Conservation (phyloP, 2,797 vertebrate species). For the Microctenopoma steveboyesi region DNA sequence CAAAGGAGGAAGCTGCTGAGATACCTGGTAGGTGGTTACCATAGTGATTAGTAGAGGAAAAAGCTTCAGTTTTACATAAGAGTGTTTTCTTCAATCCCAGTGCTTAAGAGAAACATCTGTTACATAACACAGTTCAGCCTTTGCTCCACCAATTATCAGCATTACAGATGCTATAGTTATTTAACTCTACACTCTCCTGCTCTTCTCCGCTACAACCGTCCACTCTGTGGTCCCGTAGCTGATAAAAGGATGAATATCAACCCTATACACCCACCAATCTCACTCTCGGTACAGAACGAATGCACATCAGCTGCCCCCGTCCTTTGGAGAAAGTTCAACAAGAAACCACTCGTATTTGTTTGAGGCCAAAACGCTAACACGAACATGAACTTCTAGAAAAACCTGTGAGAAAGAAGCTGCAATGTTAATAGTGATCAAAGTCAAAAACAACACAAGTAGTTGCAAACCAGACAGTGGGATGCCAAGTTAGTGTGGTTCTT, state of each 20-base stretch:
- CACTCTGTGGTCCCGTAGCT: constrained; percentile 29
- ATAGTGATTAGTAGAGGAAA: constrained; percentile 31
- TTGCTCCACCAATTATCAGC: constrained; percentile 33
- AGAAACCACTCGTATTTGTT: constrained; percentile 6
- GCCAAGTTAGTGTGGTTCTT: not conserved
- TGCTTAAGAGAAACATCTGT: constrained; percentile 23
- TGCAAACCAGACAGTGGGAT: constrained; percentile 27
- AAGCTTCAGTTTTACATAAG: constrained; percentile 18
- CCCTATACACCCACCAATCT: constrained; percentile 9
- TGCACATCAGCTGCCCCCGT: constrained; percentile 19
- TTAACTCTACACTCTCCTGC: constrained; percentile 19
- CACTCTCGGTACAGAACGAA: not conserved
- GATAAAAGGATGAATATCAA: constrained; percentile 38
- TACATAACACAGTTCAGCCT: constrained; percentile 30
- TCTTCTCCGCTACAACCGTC: constrained; percentile 10
- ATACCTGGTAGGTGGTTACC: constrained; percentile 28
- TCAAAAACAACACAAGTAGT: constrained; percentile 46
- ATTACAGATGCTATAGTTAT: constrained; percentile 13
- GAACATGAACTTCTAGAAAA: constrained; percentile 13
- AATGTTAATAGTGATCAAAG: constrained; percentile 52
- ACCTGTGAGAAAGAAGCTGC: constrained; percentile 61
- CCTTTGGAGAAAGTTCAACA: constrained; percentile 2
- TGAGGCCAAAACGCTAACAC: constrained; percentile 2
- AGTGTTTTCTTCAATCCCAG: constrained; percentile 15
- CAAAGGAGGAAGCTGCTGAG: not conserved